Conservation (phyloP, 2,888 invertebrate species). For the Blastobasis adustella region DNA sequence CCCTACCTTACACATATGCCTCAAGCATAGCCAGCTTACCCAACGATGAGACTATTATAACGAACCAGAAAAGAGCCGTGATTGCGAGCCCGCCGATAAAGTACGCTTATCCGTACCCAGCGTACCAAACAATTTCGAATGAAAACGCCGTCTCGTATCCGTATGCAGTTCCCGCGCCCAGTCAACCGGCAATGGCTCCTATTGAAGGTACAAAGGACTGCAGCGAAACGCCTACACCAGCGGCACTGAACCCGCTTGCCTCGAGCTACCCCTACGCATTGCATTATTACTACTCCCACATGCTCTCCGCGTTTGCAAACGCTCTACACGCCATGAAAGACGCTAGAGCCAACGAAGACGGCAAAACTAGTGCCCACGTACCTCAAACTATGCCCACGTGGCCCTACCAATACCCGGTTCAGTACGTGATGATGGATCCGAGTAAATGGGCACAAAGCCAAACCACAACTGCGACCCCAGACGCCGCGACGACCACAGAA, state of each 20-base stretch:
- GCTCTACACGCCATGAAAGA: slow-evolving; percentile 46
- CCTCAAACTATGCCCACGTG: slow-evolving; percentile 37
- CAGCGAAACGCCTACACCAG: slow-evolving; percentile 21
- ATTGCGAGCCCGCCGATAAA: slow-evolving; percentile 36
- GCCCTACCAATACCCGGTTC: slow-evolving; percentile 51
- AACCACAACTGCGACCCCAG: slow-evolving; percentile 16
- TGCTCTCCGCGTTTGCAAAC: slow-evolving; percentile 50
- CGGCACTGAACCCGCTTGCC: slow-evolving; percentile 30
- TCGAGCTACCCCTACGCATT: slow-evolving; percentile 36
- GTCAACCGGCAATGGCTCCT: slow-evolving; percentile 11
- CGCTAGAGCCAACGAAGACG: slow-evolving; percentile 37
- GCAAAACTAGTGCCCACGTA: slow-evolving; percentile 24
- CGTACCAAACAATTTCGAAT: slow-evolving; percentile 23
- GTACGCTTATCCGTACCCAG: slow-evolving; percentile 44
- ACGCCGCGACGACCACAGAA: slow-evolving; percentile 13
- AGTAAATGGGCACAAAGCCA: slow-evolving; percentile 42
- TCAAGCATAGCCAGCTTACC: slow-evolving; percentile 21
- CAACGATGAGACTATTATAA: slow-evolving; percentile 30
- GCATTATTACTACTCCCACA: slow-evolving; percentile 45
- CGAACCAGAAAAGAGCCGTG: slow-evolving; percentile 43
- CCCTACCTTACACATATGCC: slow-evolving; percentile 23
- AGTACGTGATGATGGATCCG: slow-evolving; percentile 58
- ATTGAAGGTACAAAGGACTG: slow-evolving; percentile 26
- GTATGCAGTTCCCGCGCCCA: slow-evolving; percentile 29
- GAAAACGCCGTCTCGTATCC: slow-evolving; percentile 30